Base-by-base conservation (phyloP, 2,888 invertebrate species). In the Thyatira batis region DNA sequence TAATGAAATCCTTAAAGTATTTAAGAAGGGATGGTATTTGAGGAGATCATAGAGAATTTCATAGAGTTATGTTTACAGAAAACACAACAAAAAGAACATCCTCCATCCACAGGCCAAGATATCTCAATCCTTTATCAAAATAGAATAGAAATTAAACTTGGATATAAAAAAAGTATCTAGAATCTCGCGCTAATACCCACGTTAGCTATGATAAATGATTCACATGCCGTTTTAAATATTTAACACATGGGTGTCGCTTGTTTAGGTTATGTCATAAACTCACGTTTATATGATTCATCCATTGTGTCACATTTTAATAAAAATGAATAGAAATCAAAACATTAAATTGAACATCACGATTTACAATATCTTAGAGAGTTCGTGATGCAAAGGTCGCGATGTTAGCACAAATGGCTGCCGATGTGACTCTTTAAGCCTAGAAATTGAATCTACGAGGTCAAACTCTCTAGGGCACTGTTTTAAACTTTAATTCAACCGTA, bases 321-420 rank as follows among this genome's bases (percentile, higher is more conserved):
- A 60, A 58, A 62, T 60, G 55, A 61, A 58, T 61, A 63, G 55
- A 52, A 65, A 69, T 73, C 68, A 73, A 63, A 71, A 60, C 70
- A 71, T 69, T 65, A 59, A 67, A 67, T 62, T 59, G 59, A 69
- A 68, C 58, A 71, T 75, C 80, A 82, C 80, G 82, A 80, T 69
- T 71, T 61, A 68, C 80, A 78, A 83, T 85, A 83, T 82, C 82
- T 82, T 79, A 80, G 78, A 57, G 67, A 67, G 67, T 55, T 90
- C 90, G 87, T 88, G 89, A 84, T 70, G 70, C 57, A 51, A 72
- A 69, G 89, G 85, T 89, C 86, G 85, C 69, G 75, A 76, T 78
- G 79, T 69, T 69, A 69, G 72, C 75, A 73, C 74, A 77, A 78
- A 80, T 78, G 73, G 76, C 76, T 73, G 75, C 73, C 70, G 72